These are phyloP conservation scores for Tetragnatha montana DNA, from an alignment of 2,888 invertebrate genomes.

Conservation along the genomic window DNA sequence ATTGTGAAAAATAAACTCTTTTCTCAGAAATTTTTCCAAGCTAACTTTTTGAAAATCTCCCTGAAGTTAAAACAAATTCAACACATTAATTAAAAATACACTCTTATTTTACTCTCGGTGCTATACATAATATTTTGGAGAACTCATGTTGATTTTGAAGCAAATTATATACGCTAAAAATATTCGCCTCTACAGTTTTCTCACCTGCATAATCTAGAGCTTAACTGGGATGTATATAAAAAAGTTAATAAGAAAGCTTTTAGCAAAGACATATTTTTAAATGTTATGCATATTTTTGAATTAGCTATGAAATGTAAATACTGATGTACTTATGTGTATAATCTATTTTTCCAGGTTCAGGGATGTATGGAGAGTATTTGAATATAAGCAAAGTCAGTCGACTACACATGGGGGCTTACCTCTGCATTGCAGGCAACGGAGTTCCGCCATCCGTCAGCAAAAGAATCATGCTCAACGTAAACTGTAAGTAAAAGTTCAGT, in stretches of 20 bases:
- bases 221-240: too few species aligned
- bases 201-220: too few species aligned
- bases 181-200: too few species aligned
- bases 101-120: too few species aligned
- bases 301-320: not conserved
- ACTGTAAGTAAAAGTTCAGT: constrained; percentile 52
- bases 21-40: too few species aligned
- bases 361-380: constrained; percentile 53
- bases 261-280: not conserved
- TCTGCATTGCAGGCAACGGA: constrained; percentile 67
- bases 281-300: not conserved
- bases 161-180: too few species aligned
- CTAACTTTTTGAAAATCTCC: too few species aligned
- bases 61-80: too few species aligned
- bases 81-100: too few species aligned
- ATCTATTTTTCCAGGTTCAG: constrained; percentile 26
- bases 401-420: constrained; percentile 68
- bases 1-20: too few species aligned
- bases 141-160: too few species aligned
- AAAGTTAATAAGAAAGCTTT: not conserved
- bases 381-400: constrained; percentile 68
- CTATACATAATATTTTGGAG: too few species aligned
- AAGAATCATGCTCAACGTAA: constrained; percentile 69
- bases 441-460: constrained; percentile 70
- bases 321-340: not conserved